phyloP scores from a whole-genome alignment of 2,113 vertebrate genomes.

The Antechinus stuartii region DNA sequence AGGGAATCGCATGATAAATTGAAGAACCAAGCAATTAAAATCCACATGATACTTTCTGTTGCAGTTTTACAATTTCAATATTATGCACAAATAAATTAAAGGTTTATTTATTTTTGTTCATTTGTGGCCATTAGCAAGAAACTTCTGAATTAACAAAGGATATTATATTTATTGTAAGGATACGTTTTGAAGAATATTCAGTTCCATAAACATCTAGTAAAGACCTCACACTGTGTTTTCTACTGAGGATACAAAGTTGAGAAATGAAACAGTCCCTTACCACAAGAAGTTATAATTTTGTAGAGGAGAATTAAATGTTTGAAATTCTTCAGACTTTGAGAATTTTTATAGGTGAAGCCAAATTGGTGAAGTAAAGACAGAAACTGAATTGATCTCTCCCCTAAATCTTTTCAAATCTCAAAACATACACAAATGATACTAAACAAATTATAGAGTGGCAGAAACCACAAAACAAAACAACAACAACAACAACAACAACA shows the following conservation, averaged over 20 bases:
- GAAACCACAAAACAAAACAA: too few species aligned
- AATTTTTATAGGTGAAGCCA: not conserved
- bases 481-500: too few species aligned
- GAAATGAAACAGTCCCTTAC: not conserved
- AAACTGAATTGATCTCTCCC: too few species aligned
- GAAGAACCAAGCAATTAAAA: constrained; percentile 49
- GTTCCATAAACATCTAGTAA: not conserved
- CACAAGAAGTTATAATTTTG: not conserved
- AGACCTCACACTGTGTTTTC: not conserved
- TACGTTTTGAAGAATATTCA: not conserved
- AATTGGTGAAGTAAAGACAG: too few species aligned
- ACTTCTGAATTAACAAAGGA: not conserved
- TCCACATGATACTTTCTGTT: not conserved
- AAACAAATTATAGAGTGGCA: too few species aligned
- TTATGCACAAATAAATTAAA: constrained; percentile 22
- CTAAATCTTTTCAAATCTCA: too few species aligned
- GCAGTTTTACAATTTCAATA: not conserved
- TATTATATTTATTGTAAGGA: not conserved
- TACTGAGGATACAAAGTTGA: not conserved
- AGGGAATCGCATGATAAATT: constrained; percentile 33
- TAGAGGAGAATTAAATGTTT: not conserved
- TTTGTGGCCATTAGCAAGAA: not conserved
- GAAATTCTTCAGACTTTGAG: not conserved
- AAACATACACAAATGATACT: too few species aligned
- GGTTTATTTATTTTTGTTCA: not conserved